Evolutionary conservation across 2,888 invertebrate species (phyloP).

Genomic region (Sarcophaga caerulescens): DNA sequence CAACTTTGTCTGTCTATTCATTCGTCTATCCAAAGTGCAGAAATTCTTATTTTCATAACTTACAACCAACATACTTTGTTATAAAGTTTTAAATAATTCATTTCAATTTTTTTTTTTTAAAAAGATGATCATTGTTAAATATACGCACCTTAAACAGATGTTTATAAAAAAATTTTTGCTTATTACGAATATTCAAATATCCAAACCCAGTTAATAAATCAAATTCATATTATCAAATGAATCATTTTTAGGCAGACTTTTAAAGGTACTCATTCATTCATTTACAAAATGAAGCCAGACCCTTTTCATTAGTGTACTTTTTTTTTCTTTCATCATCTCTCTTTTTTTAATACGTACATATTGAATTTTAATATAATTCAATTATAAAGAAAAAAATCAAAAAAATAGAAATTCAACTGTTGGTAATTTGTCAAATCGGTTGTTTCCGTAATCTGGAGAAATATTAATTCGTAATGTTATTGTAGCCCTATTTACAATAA

Average conservation of each 20-base stretch:
- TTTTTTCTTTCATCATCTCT: too few species aligned
- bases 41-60: slow-evolving; percentile 25
- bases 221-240: slow-evolving; percentile 11
- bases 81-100: background rate
- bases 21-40: background rate
- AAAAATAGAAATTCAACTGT: too few species aligned
- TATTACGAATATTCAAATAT: background rate
- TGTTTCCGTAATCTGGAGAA: too few species aligned
- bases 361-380: too few species aligned
- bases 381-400: too few species aligned
- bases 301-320: too few species aligned
- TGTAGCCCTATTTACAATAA: too few species aligned
- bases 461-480: too few species aligned
- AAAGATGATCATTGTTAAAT: background rate
- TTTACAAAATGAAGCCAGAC: too few species aligned
- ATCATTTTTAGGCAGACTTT: background rate
- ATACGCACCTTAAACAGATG: background rate
- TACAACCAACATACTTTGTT: slow-evolving; percentile 9
- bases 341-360: too few species aligned
- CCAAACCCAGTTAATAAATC: slow-evolving; percentile 17
- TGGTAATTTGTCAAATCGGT: too few species aligned
- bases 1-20: slow-evolving; percentile 3
- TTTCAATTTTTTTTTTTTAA: background rate
- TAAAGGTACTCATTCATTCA: background rate
- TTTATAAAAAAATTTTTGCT: background rate